These are phyloP conservation scores for Megaustenia siamemsis DNA, from an alignment of 2,888 invertebrate genomes.

Conservation along the genomic window DNA sequence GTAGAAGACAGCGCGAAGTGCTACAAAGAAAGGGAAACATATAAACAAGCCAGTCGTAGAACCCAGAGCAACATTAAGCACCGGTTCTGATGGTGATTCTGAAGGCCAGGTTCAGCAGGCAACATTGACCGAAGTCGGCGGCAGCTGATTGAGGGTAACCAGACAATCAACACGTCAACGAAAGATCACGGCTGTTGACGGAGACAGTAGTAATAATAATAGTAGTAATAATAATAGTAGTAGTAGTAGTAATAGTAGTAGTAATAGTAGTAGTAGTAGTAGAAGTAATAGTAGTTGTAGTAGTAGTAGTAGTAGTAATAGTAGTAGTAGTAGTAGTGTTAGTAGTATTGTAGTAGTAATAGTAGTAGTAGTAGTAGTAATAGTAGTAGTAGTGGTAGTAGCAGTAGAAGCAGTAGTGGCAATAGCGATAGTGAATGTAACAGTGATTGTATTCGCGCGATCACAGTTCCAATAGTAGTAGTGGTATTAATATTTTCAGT, in stretches of 20 bases:
- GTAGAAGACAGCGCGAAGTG: too few species aligned
- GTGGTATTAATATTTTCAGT: too few species aligned
- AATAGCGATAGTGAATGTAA: constrained; percentile 37
- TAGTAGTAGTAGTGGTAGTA: neutral
- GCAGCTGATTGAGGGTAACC: too few species aligned
- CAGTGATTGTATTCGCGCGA: too few species aligned
- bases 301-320: constrained; percentile 56
- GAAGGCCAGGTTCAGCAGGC: too few species aligned
- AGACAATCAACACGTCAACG: too few species aligned
- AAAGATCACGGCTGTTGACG: too few species aligned
- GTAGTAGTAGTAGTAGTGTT: constrained; percentile 52
- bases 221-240: constrained; percentile 45
- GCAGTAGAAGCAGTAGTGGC: constrained; percentile 15
- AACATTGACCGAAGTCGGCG: too few species aligned
- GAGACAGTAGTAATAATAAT: constrained; percentile 41
- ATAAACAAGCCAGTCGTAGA: too few species aligned
- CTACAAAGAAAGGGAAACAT: too few species aligned
- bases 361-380: constrained; percentile 39
- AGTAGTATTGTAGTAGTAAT: constrained; percentile 34
- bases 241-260: constrained; percentile 50
- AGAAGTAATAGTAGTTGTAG: constrained; percentile 56
- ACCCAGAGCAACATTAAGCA: too few species aligned
- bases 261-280: constrained; percentile 51
- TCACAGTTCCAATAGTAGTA: neutral
- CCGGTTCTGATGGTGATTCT: too few species aligned